Evolutionary conservation across 2,888 invertebrate genomes (phyloP), one percentile per base, ranked within the genome.

Genomic region (Drosophila formosana): DNA sequence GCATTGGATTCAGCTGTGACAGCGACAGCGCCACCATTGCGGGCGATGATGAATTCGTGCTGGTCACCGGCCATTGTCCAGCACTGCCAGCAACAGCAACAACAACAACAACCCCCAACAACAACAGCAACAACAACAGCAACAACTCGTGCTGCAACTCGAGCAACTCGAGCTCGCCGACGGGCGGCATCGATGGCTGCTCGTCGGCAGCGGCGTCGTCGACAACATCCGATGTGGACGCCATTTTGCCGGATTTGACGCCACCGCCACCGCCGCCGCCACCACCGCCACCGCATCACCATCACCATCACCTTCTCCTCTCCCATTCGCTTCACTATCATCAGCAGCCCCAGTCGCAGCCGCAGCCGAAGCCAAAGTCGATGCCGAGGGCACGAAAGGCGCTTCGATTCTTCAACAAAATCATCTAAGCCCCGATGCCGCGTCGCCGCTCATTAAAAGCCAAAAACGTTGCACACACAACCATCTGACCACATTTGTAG

Each of bases 1-100:
- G 88, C 26, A 77, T 86, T 53, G 88, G 88, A 8, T 83, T 83
- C 49, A 88, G 88, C 39, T 83, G 84, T 57, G 88, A 86, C 69
- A 83, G 86, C 53, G 88, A 86, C 63, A 82, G 82, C n/a, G 70
- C 47, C 51, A 77, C 75, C 13, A 53, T 74, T 37, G 68, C 70
- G 25, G 83, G 78, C 25, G 51, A 73, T 3, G 88, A 89, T 66
- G 90, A 89, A 64, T 88, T 88, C 28, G 81, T 83, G 13, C 63
- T 85, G n/a, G 80, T 82, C n/a, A 57, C 72, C 18, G 74, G 73
- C 1, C 81, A 76, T 9, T 72, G 81, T 46, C 52, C 72, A 60
- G 26, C 62, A 3, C 13, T 63, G n/a, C 52, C 4, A 13, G 26
- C 30, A 11, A 3, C 37, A 11, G 1, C 37, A 11, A 2, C 11